Base-by-base conservation (phyloP, 2,888 invertebrate species). In the Synanthedon formicaeformis region DNA sequence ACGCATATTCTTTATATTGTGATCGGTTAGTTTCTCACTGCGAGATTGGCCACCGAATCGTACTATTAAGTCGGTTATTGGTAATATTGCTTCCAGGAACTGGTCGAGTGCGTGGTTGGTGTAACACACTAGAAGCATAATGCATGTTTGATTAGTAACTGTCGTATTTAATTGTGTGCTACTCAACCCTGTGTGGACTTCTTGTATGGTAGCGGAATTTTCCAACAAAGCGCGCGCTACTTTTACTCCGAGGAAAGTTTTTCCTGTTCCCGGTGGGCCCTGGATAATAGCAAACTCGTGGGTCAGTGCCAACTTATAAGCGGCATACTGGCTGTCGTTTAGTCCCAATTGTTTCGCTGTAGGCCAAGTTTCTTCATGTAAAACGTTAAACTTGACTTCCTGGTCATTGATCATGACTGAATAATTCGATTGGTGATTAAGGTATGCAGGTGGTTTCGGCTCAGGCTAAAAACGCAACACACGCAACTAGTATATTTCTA, bases 101-200 rank as follows among this genome's bases (percentile, higher is more conserved):
- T 95, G 95, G 76, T 96, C 96, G 6, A 96, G 74, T 0, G 95
- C 95, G 65, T 95, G 94, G 73, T 96, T 96, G 1, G 95, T 96
- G 67, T 91, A 94, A 66, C 95, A 94, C 14, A 96, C 90, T 2
- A 96, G 87, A 16, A 96, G 81, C 64, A 95, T 91, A 3, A 91
- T 90, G 52, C 76, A 77, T 2, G 62, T 55, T 3, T 55, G 48
- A 0, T 51, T 52, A 1, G 41, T 13, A 2, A 10, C 3, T 14
- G n/a, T n/a, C n/a, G n/a, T n/a, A 23, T 23, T 23, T 23, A 23
- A 23, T 23, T 23, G 23, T 23, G 23, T 2, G 23, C 4, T 23
- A 23, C 4, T 23, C 23, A 23, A 23, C 23, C 2, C 23, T 23
- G 4, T 23, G 4, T 4, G 23, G 23, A 4, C 23, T 3, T 23